Conservation (phyloP, 2,888 invertebrate genomes). For the Biston stratarius region DNA sequence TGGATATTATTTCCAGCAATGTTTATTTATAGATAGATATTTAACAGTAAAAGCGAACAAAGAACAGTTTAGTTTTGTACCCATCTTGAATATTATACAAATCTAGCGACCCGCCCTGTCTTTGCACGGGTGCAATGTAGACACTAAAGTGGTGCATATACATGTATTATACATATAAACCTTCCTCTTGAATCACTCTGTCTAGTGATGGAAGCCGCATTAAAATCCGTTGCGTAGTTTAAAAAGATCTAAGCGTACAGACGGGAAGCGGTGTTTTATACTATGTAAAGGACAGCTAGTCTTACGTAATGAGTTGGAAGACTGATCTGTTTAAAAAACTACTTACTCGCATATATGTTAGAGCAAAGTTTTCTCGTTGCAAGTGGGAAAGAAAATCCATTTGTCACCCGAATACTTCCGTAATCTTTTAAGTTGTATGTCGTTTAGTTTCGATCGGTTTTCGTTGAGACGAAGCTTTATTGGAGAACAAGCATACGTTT, state of each 20-base stretch:
- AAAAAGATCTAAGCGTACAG: too few relatives aligned
- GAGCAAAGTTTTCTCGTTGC: slow-evolving; percentile 36
- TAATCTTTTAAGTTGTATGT: slow-evolving; percentile 58
- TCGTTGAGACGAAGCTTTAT: slow-evolving; percentile 32
- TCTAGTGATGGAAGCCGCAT: too few relatives aligned
- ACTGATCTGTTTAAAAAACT: slow-evolving; percentile 15
- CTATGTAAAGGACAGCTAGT: background rate
- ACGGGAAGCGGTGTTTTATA: too few relatives aligned
- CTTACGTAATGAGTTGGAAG: background rate
- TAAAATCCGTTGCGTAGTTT: too few relatives aligned
- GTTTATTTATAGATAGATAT: too few relatives aligned
- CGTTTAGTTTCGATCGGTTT: slow-evolving; percentile 39
- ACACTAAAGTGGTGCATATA: too few relatives aligned
- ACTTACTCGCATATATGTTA: slow-evolving; percentile 22
- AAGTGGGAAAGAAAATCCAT: slow-evolving; percentile 54
- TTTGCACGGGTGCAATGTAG: too few relatives aligned
- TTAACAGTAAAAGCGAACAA: background rate
- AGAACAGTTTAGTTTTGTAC: background rate
- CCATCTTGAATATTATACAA: background rate
- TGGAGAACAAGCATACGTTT: slow-evolving; percentile 31
- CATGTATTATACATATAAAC: too few relatives aligned
- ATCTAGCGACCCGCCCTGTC: too few relatives aligned
- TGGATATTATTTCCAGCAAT: too few relatives aligned
- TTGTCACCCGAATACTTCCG: slow-evolving; percentile 56
- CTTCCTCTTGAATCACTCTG: too few relatives aligned